phyloP scores from a whole-genome alignment of 2,888 invertebrate genomes.

The Linnaemya vulpina region DNA sequence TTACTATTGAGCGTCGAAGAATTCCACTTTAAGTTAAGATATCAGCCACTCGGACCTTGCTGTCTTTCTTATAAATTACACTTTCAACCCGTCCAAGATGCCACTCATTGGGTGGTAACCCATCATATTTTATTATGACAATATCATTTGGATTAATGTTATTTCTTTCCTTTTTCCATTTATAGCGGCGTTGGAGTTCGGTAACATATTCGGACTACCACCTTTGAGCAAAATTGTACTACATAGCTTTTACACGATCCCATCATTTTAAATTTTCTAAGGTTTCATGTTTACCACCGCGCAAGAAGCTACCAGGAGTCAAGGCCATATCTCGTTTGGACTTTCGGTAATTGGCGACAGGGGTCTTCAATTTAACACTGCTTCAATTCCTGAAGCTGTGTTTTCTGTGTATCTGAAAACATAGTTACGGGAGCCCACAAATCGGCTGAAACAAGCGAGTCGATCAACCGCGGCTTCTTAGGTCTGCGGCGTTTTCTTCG shows the following conservation, averaged over 20 bases:
- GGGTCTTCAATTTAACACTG: not conserved
- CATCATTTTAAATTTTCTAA: not conserved
- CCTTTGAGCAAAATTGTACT: not conserved
- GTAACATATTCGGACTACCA: not conserved
- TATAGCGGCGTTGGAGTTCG: not conserved
- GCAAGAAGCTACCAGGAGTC: not conserved
- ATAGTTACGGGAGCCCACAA: slow-evolving; percentile 21
- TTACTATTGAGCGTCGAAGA: no score
- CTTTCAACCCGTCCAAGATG: slow-evolving; percentile 14
- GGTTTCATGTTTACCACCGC: not conserved
- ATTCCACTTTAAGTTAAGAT: no score
- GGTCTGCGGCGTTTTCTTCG: slow-evolving; percentile 34
- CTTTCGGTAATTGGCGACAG: not conserved
- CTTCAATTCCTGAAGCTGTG: slow-evolving; percentile 25
- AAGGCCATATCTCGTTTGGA: not conserved
- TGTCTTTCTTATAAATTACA: slow-evolving; percentile 11
- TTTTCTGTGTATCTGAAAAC: slow-evolving; percentile 8
- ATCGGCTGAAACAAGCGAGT: slow-evolving; percentile 10
- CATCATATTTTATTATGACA: slow-evolving; percentile 36
- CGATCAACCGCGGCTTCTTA: slow-evolving; percentile 28
- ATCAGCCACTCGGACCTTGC: slow-evolving; percentile 3
- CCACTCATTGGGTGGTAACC: slow-evolving; percentile 34
- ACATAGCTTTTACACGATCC: not conserved
- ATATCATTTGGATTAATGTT: not conserved
- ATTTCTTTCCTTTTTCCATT: slow-evolving; percentile 3